These are phyloP conservation scores for Xiphophorus couchianus DNA, from an alignment of 2,113 vertebrate genomes.

Conservation along the genomic window DNA sequence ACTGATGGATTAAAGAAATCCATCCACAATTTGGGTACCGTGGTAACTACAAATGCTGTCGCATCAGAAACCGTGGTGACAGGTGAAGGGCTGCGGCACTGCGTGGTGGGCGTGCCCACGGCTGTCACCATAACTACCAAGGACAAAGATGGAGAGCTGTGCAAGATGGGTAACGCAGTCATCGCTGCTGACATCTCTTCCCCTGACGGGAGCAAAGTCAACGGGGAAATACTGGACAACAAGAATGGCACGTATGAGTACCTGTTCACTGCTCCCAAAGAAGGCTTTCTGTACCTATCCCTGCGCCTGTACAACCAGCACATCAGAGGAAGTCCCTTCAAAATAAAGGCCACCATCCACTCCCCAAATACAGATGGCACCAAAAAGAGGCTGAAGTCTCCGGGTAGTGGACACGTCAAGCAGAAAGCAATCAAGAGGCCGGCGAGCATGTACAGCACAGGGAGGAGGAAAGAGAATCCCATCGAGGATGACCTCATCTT, in stretches of 20 bases:
- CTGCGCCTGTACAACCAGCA: slow-evolving; percentile 93
- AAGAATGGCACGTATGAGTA: slow-evolving; percentile 98
- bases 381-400: slow-evolving; percentile 93
- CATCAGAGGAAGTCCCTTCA: slow-evolving; percentile 95
- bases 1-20: slow-evolving; percentile 95
- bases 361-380: slow-evolving; percentile 85
- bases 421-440: slow-evolving; percentile 94
- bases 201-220: slow-evolving; percentile 85
- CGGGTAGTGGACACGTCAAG: slow-evolving; percentile 90
- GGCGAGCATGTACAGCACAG: slow-evolving; percentile 95
- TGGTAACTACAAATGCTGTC: slow-evolving; percentile 92
- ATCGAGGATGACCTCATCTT: slow-evolving; percentile 96
- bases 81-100: slow-evolving; percentile 91
- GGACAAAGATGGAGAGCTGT: slow-evolving; percentile 93
- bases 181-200: slow-evolving; percentile 89
- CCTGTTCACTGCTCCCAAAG: slow-evolving; percentile 89
- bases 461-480: slow-evolving; percentile 94
- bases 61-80: slow-evolving; percentile 94
- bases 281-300: slow-evolving; percentile 89
- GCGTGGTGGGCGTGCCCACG: slow-evolving; percentile 88
- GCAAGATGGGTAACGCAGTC: slow-evolving; percentile 93
- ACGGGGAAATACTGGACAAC: slow-evolving; percentile 93
- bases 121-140: slow-evolving; percentile 94
- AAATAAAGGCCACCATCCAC: slow-evolving; percentile 88
- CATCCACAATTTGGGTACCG: slow-evolving; percentile 95